Evolutionary conservation across 2,797 vertebrate species (phyloP).

Genomic region (Sparus aurata): DNA sequence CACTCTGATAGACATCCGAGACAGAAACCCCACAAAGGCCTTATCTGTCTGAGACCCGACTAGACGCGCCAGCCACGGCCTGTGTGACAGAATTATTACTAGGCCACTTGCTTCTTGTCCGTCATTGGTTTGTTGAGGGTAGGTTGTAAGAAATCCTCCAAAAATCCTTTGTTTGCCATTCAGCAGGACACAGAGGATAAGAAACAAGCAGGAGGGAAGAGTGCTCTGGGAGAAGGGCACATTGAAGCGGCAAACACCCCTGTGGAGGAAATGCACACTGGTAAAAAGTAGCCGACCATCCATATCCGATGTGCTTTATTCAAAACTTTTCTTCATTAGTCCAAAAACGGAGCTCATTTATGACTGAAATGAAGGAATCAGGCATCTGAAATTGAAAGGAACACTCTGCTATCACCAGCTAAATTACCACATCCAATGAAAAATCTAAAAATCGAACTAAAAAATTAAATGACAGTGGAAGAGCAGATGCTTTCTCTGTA

Average conservation of each 20-base stretch:
- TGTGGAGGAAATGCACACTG: constrained; percentile 19
- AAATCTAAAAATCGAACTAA: not conserved
- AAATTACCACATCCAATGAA: constrained; percentile 4
- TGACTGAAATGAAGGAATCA: constrained; percentile 26
- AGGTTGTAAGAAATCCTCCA: constrained; percentile 40
- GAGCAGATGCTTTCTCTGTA: constrained; percentile 8
- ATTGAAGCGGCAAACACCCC: constrained; percentile 5
- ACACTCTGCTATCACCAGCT: not conserved
- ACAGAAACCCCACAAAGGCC: constrained; percentile 37
- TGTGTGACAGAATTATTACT: constrained; percentile 59
- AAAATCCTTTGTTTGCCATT: constrained; percentile 57
- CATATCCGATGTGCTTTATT: constrained; percentile 34
- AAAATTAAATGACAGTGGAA: constrained; percentile 2
- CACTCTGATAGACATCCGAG: constrained; percentile 7
- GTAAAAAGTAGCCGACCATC: constrained; percentile 27
- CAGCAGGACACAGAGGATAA: constrained; percentile 42
- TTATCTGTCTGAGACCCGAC: constrained; percentile 57
- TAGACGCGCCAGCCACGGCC: constrained; percentile 41
- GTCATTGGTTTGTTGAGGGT: constrained; percentile 30
- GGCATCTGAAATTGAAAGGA: constrained; percentile 29
- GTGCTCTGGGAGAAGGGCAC: not conserved
- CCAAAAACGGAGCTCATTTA: constrained; percentile 23
- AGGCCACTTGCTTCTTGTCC: constrained; percentile 46
- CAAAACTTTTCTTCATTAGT: constrained; percentile 21
- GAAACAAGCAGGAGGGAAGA: constrained; percentile 14